Evolutionary conservation across 2,888 invertebrate genomes (phyloP), one percentile per base, ranked within the genome.

Genomic region (Miltochrista miniata): DNA sequence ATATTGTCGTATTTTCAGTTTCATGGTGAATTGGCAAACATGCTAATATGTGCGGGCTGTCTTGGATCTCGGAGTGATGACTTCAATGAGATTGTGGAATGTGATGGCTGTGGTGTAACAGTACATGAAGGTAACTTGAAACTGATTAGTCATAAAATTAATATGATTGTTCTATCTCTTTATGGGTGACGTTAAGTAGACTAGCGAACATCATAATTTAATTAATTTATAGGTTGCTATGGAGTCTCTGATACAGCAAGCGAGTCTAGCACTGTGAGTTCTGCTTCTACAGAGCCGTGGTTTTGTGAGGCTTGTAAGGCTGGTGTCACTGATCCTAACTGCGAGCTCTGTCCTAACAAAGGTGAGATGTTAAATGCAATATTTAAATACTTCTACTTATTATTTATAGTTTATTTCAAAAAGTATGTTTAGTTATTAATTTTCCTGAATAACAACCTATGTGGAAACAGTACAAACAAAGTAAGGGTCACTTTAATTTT

Each of bases 301-400:
- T 99, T 99, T 86, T 99, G 99, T 91, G 99, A 99, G 83, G 97
- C 99, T 5, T 99, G 99, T 77, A 96, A 97, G 70, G 98, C 98
- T 14, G 98, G 97, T 0, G 95, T 97, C 11, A 94, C 93, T 11
- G 96, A 96, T 80, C 98, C 98, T 0, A 94, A 94, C 34, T 99
- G 99, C 83, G 99, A 99, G 88, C 91, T 99, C 12, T 99, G 99
- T 79, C 99, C 99, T 0, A 98, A 98, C 81, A 94, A 93, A 77
- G 96, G 95, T 88, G 76, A 40, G 7, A 24, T 45, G 24, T 37
- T 12, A 15, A 1, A 0, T 5, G 15, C n/a, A 41, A n/a, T n/a
- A n/a, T n/a, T n/a, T n/a, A n/a, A n/a, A n/a, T n/a, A n/a, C n/a
- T n/a, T n/a, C n/a, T n/a, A n/a, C n/a, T n/a, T n/a, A n/a, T n/a